Percentiles rank a stretch among this genome's conserved stretches.
Evolutionary conservation across 2,797 vertebrate genomes (phyloP).

Genomic region (Morelia viridis): DNA sequence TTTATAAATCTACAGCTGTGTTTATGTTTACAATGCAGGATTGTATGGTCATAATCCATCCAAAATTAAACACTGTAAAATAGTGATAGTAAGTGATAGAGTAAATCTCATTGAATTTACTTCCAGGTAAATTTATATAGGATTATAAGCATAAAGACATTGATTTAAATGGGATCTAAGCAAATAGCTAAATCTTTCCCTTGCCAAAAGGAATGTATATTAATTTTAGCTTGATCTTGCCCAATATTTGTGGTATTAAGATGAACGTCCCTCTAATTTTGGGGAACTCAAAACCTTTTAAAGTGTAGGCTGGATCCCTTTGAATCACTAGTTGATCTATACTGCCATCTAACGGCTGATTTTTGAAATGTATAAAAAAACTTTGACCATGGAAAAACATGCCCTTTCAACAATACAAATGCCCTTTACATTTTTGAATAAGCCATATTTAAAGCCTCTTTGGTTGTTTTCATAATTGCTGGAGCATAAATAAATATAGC

Average conservation of each 20-base stretch:
- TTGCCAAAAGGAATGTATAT: background rate
- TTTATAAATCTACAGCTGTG: background rate
- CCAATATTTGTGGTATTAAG: background rate
- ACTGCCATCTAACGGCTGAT: conserved; percentile 66
- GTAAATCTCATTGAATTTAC: background rate
- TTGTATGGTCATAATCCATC: background rate
- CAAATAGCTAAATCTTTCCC: background rate
- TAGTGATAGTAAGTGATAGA: background rate
- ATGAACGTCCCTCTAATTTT: background rate
- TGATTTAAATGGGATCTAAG: background rate
- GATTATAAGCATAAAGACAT: background rate
- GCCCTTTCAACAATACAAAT: background rate
- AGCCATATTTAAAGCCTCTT: background rate
- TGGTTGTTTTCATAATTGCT: background rate
- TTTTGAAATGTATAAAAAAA: conserved; percentile 26
- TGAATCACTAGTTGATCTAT: conserved; percentile 28
- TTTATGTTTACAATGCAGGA: background rate
- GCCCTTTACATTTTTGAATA: background rate
- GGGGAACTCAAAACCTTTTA: background rate
- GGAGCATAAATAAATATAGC: background rate
- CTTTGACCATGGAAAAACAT: background rate
- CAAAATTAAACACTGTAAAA: background rate
- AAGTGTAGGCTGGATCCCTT: background rate
- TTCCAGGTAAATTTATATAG: background rate
- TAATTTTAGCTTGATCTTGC: background rate